These are phyloP conservation scores for Drosophila flavopinicola DNA, from an alignment of 2,888 invertebrate genomes.

Conservation along the genomic window DNA sequence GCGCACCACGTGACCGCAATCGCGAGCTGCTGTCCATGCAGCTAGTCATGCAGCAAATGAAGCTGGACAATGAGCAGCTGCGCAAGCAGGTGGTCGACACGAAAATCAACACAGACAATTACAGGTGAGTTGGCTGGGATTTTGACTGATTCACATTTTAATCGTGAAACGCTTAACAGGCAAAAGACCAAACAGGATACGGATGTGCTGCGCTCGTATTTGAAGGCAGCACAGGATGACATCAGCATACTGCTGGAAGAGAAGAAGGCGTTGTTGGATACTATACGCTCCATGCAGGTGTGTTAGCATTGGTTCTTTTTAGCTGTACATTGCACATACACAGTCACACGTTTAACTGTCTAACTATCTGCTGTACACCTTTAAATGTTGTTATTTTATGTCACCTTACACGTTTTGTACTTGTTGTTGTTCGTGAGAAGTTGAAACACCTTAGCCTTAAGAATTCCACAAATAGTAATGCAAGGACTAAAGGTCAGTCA, in stretches of 20 bases:
- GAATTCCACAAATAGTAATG: slow-evolving; percentile 75
- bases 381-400: slow-evolving; percentile 57
- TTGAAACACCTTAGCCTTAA: slow-evolving; percentile 75
- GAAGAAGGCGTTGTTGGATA: slow-evolving; percentile 89
- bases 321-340: slow-evolving; percentile 1
- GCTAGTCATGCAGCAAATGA: slow-evolving; percentile 86
- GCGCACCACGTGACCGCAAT: slow-evolving; percentile 83
- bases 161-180: slow-evolving; percentile 48
- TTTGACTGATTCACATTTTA: not conserved
- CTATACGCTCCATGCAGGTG: slow-evolving; percentile 89
- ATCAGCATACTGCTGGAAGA: slow-evolving; percentile 89
- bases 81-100: slow-evolving; percentile 86
- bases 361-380: slow-evolving; percentile 40
- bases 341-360: slow-evolving; percentile 39
- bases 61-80: slow-evolving; percentile 88
- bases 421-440: slow-evolving; percentile 63
- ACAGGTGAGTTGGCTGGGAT: slow-evolving; percentile 78
- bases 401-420: slow-evolving; percentile 40
- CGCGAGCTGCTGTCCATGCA: slow-evolving; percentile 85
- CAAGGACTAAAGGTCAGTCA: slow-evolving; percentile 82
- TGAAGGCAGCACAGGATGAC: slow-evolving; percentile 90
- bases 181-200: slow-evolving; percentile 86
- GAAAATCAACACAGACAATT: slow-evolving; percentile 86
- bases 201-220: slow-evolving; percentile 86
- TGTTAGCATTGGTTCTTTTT: slow-evolving; percentile 42